A percentile compares a stretch with the other conserved stretches of the same genome.
These are phyloP conservation scores for Tympanuchus pallidicinctus DNA, from an alignment of 2,113 vertebrate genomes.

Conservation along the genomic window DNA sequence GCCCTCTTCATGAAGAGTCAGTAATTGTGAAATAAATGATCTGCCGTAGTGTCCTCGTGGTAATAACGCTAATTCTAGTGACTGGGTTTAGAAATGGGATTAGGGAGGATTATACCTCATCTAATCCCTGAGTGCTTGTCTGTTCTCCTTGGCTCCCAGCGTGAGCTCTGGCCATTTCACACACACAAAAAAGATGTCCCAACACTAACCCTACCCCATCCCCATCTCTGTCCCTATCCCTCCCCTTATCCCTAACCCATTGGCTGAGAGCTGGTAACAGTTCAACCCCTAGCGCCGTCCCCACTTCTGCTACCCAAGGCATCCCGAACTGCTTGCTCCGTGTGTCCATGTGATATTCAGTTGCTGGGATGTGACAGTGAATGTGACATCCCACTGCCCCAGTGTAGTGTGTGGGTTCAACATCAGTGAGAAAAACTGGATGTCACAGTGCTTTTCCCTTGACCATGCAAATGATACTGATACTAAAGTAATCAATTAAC, in stretches of 20 bases:
- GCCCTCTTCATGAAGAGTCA: background rate
- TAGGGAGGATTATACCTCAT: constrained; percentile 69
- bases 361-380: background rate
- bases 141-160: constrained; percentile 1
- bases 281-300: background rate
- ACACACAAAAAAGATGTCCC: too few relatives aligned
- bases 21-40: constrained; percentile 71
- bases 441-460: background rate
- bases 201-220: too few relatives aligned
- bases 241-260: background rate
- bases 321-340: background rate
- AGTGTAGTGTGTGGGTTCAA: accelerated
- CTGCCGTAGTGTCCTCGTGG: constrained; percentile 52
- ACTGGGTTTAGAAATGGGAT: constrained; percentile 55
- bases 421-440: accelerated
- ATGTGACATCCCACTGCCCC: background rate
- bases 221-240: too few relatives aligned
- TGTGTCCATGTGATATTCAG: background rate
- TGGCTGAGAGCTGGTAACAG: constrained; percentile 10
- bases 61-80: constrained; percentile 70
- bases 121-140: constrained; percentile 66
- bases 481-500: background rate
- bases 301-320: background rate
- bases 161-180: background rate
- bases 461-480: background rate